Evolutionary conservation across 2,888 invertebrate genomes (phyloP), one percentile per base, ranked within the genome.

Genomic region (Zeuzera pyrina): DNA sequence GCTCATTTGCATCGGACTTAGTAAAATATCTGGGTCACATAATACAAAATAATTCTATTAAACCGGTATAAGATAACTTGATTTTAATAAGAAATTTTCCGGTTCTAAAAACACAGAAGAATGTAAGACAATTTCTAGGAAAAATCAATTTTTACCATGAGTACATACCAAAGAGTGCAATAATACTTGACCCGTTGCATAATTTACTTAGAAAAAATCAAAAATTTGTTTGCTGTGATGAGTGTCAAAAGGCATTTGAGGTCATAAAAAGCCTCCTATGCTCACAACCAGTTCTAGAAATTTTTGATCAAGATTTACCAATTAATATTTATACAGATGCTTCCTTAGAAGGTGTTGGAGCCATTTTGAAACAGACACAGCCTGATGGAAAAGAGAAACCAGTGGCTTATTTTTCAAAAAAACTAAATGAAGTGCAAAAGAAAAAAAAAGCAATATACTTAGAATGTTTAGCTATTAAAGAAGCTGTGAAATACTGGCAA

Each of bases 281-380:
- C 16, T 43, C 41, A 7, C 24, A 44, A 33, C 42, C 42, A 13
- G 13, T 44, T 11, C 13, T 42, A 8, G 36, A 36, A 29, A 49
- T 49, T 10, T 48, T 40, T 39, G 48, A 47, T 33, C 27, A 15
- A 21, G 14, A 44, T 15, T 34, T 45, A 21, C 47, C 46, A 11
- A 50, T 52, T 6, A 25, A 42, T 8, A 50, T 49, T 23, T 47
- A 47, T 26, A 49, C 47, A 7, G 49, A 49, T 35, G 49, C 44
- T 1, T 33, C 32, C 19, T 15, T 45, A 19, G 13, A 41, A 27
- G 48, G 48, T 3, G 13, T 49, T 8, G 52, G 47, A 31, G 46
- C 52, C n/a, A 28, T 52, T 2, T 32, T 42, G 19, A 42, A 42
- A 34, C 42, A 39, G 21, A 27, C 14, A 32, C 38, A 41, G 15